Conservation (phyloP, 2,113 vertebrate genomes). For the Lamprologus callipterus region DNA sequence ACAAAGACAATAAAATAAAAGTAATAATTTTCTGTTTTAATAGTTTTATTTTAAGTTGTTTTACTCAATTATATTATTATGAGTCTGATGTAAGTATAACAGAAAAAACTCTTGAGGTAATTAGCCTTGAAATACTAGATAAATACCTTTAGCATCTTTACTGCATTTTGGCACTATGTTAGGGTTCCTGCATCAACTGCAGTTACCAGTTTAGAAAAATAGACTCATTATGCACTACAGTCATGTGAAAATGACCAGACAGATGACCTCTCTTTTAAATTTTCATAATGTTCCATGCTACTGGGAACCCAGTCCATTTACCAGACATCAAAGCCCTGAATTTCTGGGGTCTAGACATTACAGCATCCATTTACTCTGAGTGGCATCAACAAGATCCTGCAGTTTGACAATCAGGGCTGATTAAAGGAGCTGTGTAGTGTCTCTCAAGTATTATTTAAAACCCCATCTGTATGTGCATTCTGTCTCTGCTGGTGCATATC, state of each 20-base stretch:
- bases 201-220: neutral
- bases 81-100: neutral
- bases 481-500: neutral
- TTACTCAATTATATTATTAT: neutral
- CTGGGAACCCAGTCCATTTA: neutral
- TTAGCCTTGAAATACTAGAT: neutral
- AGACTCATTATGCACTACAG: neutral
- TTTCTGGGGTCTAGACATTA: neutral
- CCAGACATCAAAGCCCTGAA: neutral
- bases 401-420: constrained; percentile 27
- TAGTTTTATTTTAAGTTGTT: neutral
- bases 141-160: neutral
- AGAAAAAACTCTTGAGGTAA: neutral
- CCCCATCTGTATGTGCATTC: neutral
- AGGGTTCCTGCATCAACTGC: neutral
- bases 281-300: neutral
- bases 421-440: neutral
- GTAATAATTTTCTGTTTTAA: neutral
- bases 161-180: neutral
- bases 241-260: neutral
- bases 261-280: neutral
- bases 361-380: neutral
- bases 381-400: neutral
- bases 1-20: neutral
- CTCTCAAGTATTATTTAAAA: neutral